Evolutionary conservation across 2,888 invertebrate genomes (phyloP).

Genomic region (Sisyra terminalis): DNA sequence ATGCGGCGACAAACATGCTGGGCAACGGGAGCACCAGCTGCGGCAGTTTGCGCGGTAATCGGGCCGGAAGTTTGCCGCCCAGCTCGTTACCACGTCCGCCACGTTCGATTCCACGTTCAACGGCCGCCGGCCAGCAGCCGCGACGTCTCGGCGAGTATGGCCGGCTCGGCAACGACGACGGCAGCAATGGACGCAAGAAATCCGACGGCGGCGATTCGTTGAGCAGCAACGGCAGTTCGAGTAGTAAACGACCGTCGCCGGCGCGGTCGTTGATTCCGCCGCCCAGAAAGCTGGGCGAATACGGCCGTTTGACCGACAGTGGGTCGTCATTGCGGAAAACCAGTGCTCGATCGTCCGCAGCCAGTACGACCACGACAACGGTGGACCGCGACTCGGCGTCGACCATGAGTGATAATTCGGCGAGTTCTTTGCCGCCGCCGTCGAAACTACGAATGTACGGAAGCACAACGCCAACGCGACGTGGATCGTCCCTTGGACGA

Average conservation of each 20-base stretch:
- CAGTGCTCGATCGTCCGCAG: conserved; percentile 21
- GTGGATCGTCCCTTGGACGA: conserved; percentile 39
- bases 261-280: conserved; percentile 33
- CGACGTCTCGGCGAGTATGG: conserved; percentile 46
- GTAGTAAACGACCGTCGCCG: conserved; percentile 27
- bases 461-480: conserved; percentile 25
- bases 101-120: conserved; percentile 27
- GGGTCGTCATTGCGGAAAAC: conserved; percentile 14
- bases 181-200: conserved; percentile 21
- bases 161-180: conserved; percentile 32
- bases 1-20: not conserved
- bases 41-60: conserved; percentile 16
- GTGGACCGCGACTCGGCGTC: conserved; percentile 35
- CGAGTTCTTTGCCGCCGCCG: conserved; percentile 40
- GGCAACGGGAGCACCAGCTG: conserved; percentile 11
- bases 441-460: conserved; percentile 30
- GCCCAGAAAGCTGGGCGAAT: conserved; percentile 37
- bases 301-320: conserved; percentile 37
- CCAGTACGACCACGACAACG: conserved; percentile 26
- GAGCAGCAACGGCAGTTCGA: conserved; percentile 24
- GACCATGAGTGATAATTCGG: conserved; percentile 35
- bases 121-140: conserved; percentile 27
- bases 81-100: conserved; percentile 58
- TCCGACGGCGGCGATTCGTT: conserved; percentile 24
- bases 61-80: conserved; percentile 47